These are phyloP conservation scores for Ametastegia equiseti DNA, from an alignment of 2,888 invertebrate genomes.

Conservation along the genomic window DNA sequence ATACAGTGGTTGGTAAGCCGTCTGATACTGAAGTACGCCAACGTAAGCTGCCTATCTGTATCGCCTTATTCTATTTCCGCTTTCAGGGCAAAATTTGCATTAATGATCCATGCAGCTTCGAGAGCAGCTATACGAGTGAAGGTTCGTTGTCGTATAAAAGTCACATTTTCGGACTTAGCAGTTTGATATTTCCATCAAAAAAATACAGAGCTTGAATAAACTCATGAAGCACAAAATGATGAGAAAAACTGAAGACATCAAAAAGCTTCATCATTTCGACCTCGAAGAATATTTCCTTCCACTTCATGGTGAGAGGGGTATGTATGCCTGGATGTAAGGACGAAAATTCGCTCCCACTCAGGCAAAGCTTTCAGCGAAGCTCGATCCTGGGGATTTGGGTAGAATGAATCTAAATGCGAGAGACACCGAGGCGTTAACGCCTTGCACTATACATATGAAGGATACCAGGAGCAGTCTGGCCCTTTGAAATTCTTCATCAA, in stretches of 20 bases:
- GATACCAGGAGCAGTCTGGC: neutral
- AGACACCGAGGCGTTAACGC: neutral
- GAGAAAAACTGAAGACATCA: too few relatives aligned
- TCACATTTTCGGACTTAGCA: too few relatives aligned
- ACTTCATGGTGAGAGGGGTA: too few relatives aligned
- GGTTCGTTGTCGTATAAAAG: neutral
- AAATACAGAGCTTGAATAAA: neutral
- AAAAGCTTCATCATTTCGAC: too few relatives aligned
- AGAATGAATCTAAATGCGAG: neutral
- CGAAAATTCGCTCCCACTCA: neutral
- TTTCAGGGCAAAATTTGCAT: conserved; percentile 39
- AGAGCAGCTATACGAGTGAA: conserved; percentile 21
- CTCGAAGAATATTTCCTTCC: too few relatives aligned
- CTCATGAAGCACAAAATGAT: too few relatives aligned
- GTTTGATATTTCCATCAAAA: too few relatives aligned
- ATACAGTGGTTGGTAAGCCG: conserved; percentile 45
- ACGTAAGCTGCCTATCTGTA: conserved; percentile 44
- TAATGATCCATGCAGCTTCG: conserved; percentile 25
- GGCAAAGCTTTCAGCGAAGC: neutral
- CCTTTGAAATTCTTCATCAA: conserved; percentile 41
- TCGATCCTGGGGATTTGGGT: neutral
- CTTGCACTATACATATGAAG: conserved; percentile 5
- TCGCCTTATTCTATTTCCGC: conserved; percentile 38
- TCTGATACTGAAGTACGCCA: conserved; percentile 27
- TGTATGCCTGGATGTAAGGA: neutral